Percentiles rank a stretch among this genome's conserved stretches.
These are phyloP conservation scores for Drosophila sordidula DNA, from an alignment of 2,888 invertebrate genomes.

Conservation along the genomic window DNA sequence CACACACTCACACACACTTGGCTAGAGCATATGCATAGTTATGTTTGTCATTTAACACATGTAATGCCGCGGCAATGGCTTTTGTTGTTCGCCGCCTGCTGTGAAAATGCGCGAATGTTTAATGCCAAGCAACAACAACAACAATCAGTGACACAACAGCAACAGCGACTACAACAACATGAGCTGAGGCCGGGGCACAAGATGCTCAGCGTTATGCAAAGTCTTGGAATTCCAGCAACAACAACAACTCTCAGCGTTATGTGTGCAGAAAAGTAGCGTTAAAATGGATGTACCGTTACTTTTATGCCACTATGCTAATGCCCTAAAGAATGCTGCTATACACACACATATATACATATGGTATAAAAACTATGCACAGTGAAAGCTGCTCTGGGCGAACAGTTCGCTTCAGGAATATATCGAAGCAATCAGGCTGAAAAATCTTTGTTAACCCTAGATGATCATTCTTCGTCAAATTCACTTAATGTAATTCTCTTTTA, in stretches of 20 bases:
- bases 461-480: no score
- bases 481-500: no score
- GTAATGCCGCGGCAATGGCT: constrained; percentile 63
- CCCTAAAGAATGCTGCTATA: constrained; percentile 31
- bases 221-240: constrained; percentile 25
- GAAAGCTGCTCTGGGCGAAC: no score
- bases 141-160: constrained; percentile 5
- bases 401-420: no score
- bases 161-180: constrained; percentile 7
- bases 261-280: constrained; percentile 33
- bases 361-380: no score
- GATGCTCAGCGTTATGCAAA: constrained; percentile 28
- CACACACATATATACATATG: neutral
- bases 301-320: constrained; percentile 59
- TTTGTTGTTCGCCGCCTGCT: constrained; percentile 58
- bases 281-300: constrained; percentile 53
- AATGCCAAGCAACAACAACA: constrained; percentile 48
- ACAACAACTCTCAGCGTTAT: constrained; percentile 28
- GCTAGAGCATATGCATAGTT: constrained; percentile 63
- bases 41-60: constrained; percentile 71
- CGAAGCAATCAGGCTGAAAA: no score
- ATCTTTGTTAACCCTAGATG: no score
- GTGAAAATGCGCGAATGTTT: constrained; percentile 60
- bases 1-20: constrained; percentile 1
- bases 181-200: constrained; percentile 6